Conservation (phyloP, 2,888 invertebrate species). For the Limnephilus marmoratus region DNA sequence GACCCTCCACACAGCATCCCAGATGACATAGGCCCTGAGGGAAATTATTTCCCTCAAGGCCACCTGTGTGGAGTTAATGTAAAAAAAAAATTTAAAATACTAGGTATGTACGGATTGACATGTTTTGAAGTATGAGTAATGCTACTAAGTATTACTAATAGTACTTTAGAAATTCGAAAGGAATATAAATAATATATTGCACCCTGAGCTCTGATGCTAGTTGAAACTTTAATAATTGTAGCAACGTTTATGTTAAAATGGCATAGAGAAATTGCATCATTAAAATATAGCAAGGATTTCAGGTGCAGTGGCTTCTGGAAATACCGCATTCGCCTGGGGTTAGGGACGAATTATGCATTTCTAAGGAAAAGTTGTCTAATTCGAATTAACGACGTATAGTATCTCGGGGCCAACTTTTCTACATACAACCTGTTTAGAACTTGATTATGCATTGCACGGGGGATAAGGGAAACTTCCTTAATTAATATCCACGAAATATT, state of each 20-base stretch:
- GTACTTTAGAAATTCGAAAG: no score
- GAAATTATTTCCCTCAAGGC: no score
- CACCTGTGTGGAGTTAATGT: no score
- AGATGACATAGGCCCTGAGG: no score
- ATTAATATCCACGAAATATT: background rate
- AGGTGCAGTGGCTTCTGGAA: background rate
- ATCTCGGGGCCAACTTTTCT: slow-evolving; percentile 21
- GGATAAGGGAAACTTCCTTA: background rate
- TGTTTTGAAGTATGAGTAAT: no score
- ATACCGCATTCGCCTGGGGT: background rate
- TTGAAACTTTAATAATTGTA: background rate
- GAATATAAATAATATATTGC: background rate
- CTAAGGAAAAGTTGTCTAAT: slow-evolving; percentile 41
- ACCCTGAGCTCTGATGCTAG: background rate
- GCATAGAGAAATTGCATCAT: background rate
- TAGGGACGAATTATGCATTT: slow-evolving; percentile 38
- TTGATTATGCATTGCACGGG: background rate
- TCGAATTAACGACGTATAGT: slow-evolving; percentile 24
- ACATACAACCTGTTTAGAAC: slow-evolving; percentile 10
- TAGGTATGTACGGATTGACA: no score
- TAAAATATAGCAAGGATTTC: background rate
- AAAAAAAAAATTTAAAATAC: no score
- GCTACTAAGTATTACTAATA: no score
- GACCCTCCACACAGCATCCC: no score
- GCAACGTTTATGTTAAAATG: background rate